phyloP scores from a whole-genome alignment of 2,113 vertebrate species.

The Grammomys surdaster region DNA sequence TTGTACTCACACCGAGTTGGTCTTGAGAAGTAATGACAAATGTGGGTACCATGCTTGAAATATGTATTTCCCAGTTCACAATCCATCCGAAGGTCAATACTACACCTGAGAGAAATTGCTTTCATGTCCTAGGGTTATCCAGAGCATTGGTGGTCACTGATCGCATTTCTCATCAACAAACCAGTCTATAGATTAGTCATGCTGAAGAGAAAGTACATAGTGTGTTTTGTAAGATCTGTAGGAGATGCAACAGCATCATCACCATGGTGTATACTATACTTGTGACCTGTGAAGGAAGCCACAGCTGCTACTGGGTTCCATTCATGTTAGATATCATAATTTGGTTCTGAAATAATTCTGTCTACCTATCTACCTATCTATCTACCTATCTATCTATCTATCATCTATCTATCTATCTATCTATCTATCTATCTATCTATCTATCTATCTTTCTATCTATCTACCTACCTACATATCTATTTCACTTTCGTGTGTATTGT shows the following conservation, averaged over 20 bases:
- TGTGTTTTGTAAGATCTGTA: background rate
- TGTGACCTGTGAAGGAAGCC: background rate
- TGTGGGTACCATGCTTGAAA: slow-evolving; percentile 44
- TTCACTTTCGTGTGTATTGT: background rate
- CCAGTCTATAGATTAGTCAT: background rate
- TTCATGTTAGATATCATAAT: background rate
- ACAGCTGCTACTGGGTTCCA: background rate
- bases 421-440: background rate
- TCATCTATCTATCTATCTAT: background rate
- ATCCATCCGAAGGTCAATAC: slow-evolving; percentile 43
- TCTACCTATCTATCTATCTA: background rate
- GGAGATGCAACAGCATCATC: background rate
- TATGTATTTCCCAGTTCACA: background rate
- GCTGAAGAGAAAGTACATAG: background rate
- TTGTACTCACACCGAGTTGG: background rate
- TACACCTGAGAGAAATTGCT: slow-evolving; percentile 37
- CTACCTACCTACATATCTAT: background rate
- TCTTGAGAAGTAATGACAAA: slow-evolving; percentile 60
- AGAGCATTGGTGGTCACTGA: background rate
- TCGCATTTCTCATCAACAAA: slow-evolving; percentile 50
- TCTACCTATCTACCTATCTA: background rate
- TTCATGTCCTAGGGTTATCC: background rate
- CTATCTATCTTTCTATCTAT: background rate
- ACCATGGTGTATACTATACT: background rate
- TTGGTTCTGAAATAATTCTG: background rate